These are phyloP conservation scores for Cataglyphis albicans DNA, from an alignment of 2,888 invertebrate species.

Conservation along the genomic window DNA sequence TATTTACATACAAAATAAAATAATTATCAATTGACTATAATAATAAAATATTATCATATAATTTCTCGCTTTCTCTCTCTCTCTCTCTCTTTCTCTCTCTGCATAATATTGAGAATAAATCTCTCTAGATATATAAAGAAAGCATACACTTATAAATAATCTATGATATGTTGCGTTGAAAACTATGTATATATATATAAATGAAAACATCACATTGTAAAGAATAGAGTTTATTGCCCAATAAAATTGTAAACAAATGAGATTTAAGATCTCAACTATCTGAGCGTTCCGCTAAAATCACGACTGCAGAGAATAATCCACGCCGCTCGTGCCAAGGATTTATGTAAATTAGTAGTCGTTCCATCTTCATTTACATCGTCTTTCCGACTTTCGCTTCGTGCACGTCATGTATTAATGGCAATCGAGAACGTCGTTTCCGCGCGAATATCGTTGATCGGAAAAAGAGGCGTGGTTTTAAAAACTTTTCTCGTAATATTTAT, in stretches of 20 bases:
- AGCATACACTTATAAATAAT: background rate
- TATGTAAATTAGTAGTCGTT: conserved; percentile 41
- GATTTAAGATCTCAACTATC: background rate
- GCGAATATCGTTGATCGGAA: conserved; percentile 17
- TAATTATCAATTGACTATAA: background rate
- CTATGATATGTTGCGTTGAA: background rate
- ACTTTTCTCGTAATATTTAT: conserved; percentile 50
- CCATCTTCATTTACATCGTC: conserved; percentile 43
- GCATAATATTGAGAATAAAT: background rate
- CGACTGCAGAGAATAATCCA: background rate
- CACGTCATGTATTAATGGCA: conserved; percentile 31
- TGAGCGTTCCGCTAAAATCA: conserved; percentile 30
- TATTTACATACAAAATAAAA: background rate
- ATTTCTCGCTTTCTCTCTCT: background rate
- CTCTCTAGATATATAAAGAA: background rate
- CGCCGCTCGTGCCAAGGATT: conserved; percentile 31
- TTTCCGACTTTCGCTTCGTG: conserved; percentile 2
- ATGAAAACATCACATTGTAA: background rate
- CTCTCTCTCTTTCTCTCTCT: no score
- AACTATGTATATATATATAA: no score
- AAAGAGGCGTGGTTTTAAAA: conserved; percentile 10
- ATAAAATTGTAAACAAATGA: background rate
- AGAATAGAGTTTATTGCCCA: conserved; percentile 6
- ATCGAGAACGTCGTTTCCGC: conserved; percentile 22
- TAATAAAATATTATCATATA: background rate